Base-by-base conservation (phyloP, 2,888 invertebrate species). In the Drosophila fungiperda region DNA sequence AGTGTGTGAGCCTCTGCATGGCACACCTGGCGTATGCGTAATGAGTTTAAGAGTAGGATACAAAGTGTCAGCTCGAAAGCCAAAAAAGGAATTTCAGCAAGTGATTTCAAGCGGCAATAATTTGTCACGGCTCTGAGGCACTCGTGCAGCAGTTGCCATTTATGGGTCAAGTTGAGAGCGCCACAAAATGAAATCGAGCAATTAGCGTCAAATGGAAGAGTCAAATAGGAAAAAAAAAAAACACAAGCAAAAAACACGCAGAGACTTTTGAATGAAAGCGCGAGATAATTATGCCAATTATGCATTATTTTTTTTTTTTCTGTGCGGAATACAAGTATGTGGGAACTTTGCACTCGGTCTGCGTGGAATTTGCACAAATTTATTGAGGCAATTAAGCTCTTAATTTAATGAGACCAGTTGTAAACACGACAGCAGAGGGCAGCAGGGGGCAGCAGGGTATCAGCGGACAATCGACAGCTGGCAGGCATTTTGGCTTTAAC, bases 231-330 rank as follows among this genome's bases (percentile, higher is more conserved):
- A 29, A 38, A 52, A 65, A 53, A 38, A 42, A 32, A 53, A 38
- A 42, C 26, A 32, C 42, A 54, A 50, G 12, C 12, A 29, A 23
- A 48, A 42, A 29, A 45, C 32, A 45, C 64, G 52, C 45, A 48
- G 54, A 58, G 68, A 57, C 40, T 40, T 15, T 15, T 61, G 49
- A 78, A 83, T 76, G 66, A 73, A 73, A 83, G 61, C 79, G 80
- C 82, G 59, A 75, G 68, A 71, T 87, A 87, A 89, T 89, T 89
- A 81, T 50, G 87, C 87, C 87, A 87, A 87, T 87, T 86, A 88
- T 80, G 80, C 58, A 73, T 77, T 74, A 11, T 26, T 20, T 20
- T 17, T 35, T 74, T 15, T 26, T 20, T 20, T 17, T 35, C 9
- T 29, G 38, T 29, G n/a, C n/a, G 17, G 38, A 6, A 68, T 52